Conservation (phyloP, 2,797 vertebrate species). For the Xiphophorus birchmanni region DNA sequence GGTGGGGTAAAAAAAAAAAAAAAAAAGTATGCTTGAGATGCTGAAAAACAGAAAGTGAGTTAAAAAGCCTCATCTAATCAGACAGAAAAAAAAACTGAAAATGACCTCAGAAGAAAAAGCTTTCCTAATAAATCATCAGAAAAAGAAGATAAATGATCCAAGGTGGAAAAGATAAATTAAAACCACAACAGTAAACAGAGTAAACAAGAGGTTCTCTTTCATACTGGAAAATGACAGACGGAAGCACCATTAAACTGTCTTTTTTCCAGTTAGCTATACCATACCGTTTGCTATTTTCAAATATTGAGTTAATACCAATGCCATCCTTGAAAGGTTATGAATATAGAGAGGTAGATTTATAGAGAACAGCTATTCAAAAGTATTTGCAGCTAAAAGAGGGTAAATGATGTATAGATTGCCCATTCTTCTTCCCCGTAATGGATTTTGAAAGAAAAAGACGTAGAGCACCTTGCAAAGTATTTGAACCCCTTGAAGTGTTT, state of each 20-base stretch:
- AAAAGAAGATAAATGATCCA: slow-evolving; percentile 6
- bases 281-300: neutral
- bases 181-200: slow-evolving; percentile 3
- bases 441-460: neutral
- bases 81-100: neutral
- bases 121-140: neutral
- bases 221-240: slow-evolving; percentile 34
- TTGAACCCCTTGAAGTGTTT: neutral
- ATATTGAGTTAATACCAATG: neutral
- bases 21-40: slow-evolving; percentile 9
- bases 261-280: slow-evolving; percentile 16
- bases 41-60: neutral
- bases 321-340: neutral
- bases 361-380: neutral
- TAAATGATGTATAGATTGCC: neutral
- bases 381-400: neutral
- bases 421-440: neutral
- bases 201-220: neutral
- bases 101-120: neutral
- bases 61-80: neutral
- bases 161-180: slow-evolving; percentile 19
- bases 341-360: neutral
- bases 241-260: slow-evolving; percentile 23
- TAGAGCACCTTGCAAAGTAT: neutral
- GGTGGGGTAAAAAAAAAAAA: neutral